These are phyloP conservation scores for Sphenodon punctatus DNA, from an alignment of 2,797 vertebrate species.

Conservation along the genomic window DNA sequence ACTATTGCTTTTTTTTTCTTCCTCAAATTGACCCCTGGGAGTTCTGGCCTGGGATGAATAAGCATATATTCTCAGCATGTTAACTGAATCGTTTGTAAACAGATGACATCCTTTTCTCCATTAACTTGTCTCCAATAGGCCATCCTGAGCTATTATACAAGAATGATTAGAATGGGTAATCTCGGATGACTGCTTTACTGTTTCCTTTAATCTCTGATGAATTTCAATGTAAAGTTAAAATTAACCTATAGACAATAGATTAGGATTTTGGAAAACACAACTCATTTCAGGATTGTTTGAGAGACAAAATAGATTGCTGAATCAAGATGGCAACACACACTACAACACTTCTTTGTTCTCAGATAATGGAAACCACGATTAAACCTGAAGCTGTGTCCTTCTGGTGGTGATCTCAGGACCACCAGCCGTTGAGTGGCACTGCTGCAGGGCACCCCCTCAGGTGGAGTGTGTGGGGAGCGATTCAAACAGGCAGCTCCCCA, in stretches of 20 bases:
- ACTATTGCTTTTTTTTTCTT: conserved; percentile 56
- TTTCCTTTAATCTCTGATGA: not conserved
- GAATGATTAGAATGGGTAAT: conserved; percentile 25
- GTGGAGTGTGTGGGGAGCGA: no score
- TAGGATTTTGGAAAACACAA: not conserved
- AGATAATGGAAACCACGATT: not conserved
- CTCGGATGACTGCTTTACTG: conserved; percentile 37
- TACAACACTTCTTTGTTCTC: not conserved
- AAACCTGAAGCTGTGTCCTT: not conserved
- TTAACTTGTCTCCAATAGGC: conserved; percentile 54
- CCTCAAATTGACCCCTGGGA: conserved; percentile 52
- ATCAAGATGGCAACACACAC: not conserved
- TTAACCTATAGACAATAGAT: not conserved
- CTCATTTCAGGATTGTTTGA: not conserved
- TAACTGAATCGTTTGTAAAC: conserved; percentile 71
- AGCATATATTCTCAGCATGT: conserved; percentile 33
- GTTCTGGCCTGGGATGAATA: conserved; percentile 17
- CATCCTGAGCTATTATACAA: conserved; percentile 55
- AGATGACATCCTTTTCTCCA: conserved; percentile 61
- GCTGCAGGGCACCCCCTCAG: no score
- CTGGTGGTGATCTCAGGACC: not conserved
- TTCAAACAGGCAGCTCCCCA: no score
- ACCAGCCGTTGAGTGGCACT: no score
- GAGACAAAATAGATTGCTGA: not conserved
- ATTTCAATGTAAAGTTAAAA: conserved; percentile 1